Percentiles rank a stretch among this genome's conserved stretches.
Conservation (phyloP, 1,140 invertebrate genomes). For the Archivesica marissinica region DNA sequence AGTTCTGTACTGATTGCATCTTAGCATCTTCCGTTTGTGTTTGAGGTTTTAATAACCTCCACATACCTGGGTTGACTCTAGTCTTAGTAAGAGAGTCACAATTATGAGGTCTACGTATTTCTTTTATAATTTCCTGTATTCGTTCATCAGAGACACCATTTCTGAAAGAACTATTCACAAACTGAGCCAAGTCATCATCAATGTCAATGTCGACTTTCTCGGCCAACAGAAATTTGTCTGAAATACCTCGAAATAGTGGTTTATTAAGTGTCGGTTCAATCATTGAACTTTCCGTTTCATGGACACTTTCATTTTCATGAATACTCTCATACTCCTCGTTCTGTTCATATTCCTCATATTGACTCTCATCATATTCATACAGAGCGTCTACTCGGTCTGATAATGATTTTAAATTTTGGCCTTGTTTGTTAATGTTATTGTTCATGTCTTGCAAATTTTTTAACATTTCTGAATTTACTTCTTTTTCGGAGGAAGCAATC, state of each 20-base stretch:
- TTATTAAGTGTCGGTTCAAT: not conserved
- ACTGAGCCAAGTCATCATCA: not conserved
- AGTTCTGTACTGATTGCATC: constrained; percentile 2
- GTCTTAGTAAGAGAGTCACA: constrained; percentile 10
- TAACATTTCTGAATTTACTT: not conserved
- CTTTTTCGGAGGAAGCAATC: not conserved
- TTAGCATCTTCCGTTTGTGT: constrained; percentile 30
- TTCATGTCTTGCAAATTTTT: not conserved
- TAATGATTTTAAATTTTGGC: not conserved
- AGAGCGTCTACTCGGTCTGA: not conserved
- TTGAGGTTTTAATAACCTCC: constrained; percentile 22
- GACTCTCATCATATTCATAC: not conserved
- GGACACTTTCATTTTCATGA: not conserved
- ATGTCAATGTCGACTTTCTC: not conserved
- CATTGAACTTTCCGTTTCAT: not conserved
- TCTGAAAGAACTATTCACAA: constrained; percentile 15
- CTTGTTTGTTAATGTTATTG: not conserved
- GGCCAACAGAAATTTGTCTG: not conserved
- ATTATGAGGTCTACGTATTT: not conserved
- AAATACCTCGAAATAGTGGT: not conserved
- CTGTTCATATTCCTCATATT: not conserved
- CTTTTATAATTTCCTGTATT: constrained; percentile 1
- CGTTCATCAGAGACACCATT: constrained; percentile 13
- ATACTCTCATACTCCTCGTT: not conserved
- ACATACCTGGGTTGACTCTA: constrained; percentile 20